Conservation (phyloP, 2,113 vertebrate species). For the Petrocephalus microphthalmus region DNA sequence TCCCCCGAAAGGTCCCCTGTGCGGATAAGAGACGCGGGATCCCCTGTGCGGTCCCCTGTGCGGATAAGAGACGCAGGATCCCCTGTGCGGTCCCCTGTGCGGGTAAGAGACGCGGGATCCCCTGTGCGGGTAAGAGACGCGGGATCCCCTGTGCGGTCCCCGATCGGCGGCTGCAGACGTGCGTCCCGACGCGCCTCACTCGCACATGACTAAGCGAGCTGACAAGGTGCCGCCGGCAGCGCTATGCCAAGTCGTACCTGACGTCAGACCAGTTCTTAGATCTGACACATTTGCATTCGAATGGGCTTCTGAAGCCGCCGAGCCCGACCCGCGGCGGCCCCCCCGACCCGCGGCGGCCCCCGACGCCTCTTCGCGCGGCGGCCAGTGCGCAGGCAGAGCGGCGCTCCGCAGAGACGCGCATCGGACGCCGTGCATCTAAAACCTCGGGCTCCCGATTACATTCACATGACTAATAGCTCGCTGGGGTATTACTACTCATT, state of each 20-base stretch:
- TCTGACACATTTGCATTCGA: slow-evolving; percentile 84
- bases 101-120: slow-evolving; percentile 23
- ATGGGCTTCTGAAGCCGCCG: slow-evolving; percentile 64
- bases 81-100: slow-evolving; percentile 42
- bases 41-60: slow-evolving; percentile 43
- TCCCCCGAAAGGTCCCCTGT: slow-evolving; percentile 60
- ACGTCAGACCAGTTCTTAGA: slow-evolving; percentile 76
- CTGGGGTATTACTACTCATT: neutral
- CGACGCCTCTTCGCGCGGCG: slow-evolving; percentile 40
- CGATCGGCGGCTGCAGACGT: slow-evolving; percentile 44
- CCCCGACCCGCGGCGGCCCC: slow-evolving; percentile 30
- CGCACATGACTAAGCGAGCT: slow-evolving; percentile 79
- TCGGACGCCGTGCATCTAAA: neutral
- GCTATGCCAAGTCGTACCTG: slow-evolving; percentile 70
- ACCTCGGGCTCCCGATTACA: neutral
- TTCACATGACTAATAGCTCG: neutral
- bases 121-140: neutral
- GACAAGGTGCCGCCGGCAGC: slow-evolving; percentile 73
- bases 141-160: slow-evolving; percentile 68
- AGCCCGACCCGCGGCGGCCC: slow-evolving; percentile 61
- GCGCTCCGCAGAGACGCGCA: neutral
- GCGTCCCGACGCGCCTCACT: slow-evolving; percentile 66
- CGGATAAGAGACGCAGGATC: slow-evolving; percentile 27
- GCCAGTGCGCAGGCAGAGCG: slow-evolving; percentile 8
- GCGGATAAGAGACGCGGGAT: no score